These are phyloP conservation scores for Macquaria australasica DNA, from an alignment of 2,113 vertebrate species.

Conservation along the genomic window DNA sequence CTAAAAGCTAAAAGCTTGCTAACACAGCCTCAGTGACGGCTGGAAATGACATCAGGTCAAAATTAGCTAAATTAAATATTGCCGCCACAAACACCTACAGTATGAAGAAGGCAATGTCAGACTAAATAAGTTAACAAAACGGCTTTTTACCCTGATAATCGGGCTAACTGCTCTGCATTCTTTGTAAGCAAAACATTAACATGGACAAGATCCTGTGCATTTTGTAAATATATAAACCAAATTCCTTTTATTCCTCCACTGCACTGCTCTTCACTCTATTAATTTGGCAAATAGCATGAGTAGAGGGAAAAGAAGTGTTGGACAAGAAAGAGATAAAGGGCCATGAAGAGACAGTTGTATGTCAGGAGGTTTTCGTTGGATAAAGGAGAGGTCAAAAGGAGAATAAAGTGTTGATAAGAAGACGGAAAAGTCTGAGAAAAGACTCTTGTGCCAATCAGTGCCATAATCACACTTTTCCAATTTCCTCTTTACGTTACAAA, in stretches of 20 bases:
- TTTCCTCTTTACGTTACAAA: slow-evolving; percentile 71
- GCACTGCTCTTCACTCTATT: slow-evolving; percentile 22
- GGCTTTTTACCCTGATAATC: background rate
- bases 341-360: slow-evolving; percentile 16
- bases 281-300: slow-evolving; percentile 30
- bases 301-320: background rate
- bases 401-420: slow-evolving; percentile 62
- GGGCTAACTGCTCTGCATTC: background rate
- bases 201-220: background rate
- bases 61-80: background rate
- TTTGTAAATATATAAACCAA: background rate
- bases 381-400: slow-evolving; percentile 63
- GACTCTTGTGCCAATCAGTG: slow-evolving; percentile 66
- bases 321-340: slow-evolving; percentile 26
- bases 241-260: background rate
- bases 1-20: background rate
- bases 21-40: background rate
- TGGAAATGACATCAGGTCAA: background rate
- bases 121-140: background rate
- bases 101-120: background rate
- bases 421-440: slow-evolving; percentile 47
- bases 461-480: slow-evolving; percentile 74
- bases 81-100: background rate
- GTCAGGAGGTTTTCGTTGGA: slow-evolving; percentile 46
- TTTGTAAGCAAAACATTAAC: background rate